Conservation (phyloP, 2,797 vertebrate species). For the Bradypus variegatus region DNA sequence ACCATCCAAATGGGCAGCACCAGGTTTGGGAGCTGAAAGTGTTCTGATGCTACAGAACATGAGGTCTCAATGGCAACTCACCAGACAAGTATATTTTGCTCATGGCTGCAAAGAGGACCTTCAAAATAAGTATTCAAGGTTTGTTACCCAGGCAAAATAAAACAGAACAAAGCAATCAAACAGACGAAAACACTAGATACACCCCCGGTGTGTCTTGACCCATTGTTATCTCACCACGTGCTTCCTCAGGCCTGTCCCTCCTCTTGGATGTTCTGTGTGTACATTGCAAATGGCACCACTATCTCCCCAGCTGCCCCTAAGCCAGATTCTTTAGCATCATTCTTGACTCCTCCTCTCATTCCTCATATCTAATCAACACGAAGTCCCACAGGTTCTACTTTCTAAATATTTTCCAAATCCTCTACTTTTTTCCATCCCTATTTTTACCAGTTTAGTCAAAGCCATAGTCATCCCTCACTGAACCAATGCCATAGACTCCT, state of each 20-base stretch:
- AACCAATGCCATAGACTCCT: not conserved
- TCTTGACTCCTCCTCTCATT: not conserved
- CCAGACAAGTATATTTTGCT: not conserved
- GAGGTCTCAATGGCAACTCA: not conserved
- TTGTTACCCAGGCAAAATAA: not conserved
- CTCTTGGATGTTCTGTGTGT: not conserved
- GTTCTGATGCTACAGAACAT: not conserved
- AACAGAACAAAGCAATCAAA: not conserved
- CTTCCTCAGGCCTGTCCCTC: not conserved
- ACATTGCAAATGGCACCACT: not conserved
- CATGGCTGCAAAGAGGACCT: not conserved
- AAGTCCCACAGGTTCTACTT: not conserved
- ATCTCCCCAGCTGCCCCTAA: not conserved
- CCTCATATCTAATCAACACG: not conserved
- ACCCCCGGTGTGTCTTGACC: too few species aligned
- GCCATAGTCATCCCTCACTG: not conserved
- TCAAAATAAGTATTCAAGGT: not conserved
- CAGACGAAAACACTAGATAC: not conserved
- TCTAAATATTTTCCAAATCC: not conserved
- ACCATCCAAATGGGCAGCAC: not conserved
- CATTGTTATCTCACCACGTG: not conserved
- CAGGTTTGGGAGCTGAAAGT: not conserved
- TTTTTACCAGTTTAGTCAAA: not conserved
- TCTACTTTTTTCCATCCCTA: not conserved
- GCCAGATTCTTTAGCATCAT: not conserved